phyloP scores from a whole-genome alignment of 2,797 vertebrate species.

The Bryconaethiops microstoma region DNA sequence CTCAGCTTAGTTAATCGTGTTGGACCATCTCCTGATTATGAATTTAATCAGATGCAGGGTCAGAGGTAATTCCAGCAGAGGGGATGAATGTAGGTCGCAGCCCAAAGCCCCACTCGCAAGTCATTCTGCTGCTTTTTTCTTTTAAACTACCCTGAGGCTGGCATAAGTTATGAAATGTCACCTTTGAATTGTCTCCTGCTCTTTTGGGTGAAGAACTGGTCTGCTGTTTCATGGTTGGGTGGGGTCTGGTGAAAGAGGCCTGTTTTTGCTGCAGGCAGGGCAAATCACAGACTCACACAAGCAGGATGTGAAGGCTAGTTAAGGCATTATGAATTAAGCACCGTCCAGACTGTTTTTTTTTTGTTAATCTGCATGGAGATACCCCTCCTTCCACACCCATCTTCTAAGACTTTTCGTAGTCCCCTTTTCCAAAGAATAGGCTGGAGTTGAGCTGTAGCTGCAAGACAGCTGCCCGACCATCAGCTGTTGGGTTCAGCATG shows the following conservation, averaged over 20 bases:
- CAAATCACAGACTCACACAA: slow-evolving; percentile 76
- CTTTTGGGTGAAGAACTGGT: slow-evolving; percentile 55
- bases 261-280: slow-evolving; percentile 53
- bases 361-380: slow-evolving; percentile 36
- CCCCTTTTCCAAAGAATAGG: slow-evolving; percentile 40
- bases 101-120: background rate
- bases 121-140: background rate
- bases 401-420: slow-evolving; percentile 34
- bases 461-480: slow-evolving; percentile 77
- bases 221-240: slow-evolving; percentile 73
- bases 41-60: background rate
- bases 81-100: slow-evolving; percentile 44
- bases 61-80: background rate
- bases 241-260: slow-evolving; percentile 74
- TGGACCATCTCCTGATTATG: slow-evolving; percentile 2
- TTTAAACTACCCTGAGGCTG: slow-evolving; percentile 21
- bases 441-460: slow-evolving; percentile 59
- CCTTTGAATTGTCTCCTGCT: slow-evolving; percentile 35
- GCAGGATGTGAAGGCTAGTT: slow-evolving; percentile 76
- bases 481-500: slow-evolving; percentile 67
- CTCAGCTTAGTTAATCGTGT: background rate
- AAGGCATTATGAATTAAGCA: slow-evolving; percentile 64
- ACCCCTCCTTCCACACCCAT: slow-evolving; percentile 14
- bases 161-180: slow-evolving; percentile 16
- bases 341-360: slow-evolving; percentile 14